phyloP scores from a whole-genome alignment of 53 echinoderm and acorn worm species.

The Paracentrotus lividus region DNA sequence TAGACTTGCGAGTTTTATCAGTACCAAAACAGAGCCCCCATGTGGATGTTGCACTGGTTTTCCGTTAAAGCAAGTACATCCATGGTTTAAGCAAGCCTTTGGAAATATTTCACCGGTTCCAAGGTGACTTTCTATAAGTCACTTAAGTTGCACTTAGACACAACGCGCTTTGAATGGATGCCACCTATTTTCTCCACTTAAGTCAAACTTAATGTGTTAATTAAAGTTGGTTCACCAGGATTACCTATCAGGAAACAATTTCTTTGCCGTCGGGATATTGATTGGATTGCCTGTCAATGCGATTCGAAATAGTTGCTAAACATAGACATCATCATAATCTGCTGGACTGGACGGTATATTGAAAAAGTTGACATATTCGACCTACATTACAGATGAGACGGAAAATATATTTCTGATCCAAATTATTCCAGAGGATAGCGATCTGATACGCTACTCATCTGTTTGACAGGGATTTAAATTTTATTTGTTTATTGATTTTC shows the following conservation, averaged over 20 bases:
- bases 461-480: too few relatives aligned
- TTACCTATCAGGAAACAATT: neutral
- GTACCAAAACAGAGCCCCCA: slow-evolving; percentile 6
- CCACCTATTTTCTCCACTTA: neutral
- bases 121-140: neutral
- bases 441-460: too few relatives aligned
- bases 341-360: neutral
- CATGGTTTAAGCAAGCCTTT: neutral
- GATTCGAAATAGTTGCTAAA: neutral
- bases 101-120: neutral
- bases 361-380: neutral
- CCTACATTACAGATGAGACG: neutral
- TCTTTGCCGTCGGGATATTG: neutral
- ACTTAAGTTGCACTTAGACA: neutral
- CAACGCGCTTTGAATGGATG: neutral
- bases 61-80: neutral
- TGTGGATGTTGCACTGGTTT: neutral
- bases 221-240: neutral
- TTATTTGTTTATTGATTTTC: too few relatives aligned
- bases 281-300: neutral
- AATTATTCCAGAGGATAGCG: too few relatives aligned
- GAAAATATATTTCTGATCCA: too few relatives aligned
- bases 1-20: neutral
- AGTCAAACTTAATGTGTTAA: neutral
- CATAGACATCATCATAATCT: neutral